Base-by-base conservation (phyloP, 1,140 invertebrate species). In the Cardiocondyla obscurior region DNA sequence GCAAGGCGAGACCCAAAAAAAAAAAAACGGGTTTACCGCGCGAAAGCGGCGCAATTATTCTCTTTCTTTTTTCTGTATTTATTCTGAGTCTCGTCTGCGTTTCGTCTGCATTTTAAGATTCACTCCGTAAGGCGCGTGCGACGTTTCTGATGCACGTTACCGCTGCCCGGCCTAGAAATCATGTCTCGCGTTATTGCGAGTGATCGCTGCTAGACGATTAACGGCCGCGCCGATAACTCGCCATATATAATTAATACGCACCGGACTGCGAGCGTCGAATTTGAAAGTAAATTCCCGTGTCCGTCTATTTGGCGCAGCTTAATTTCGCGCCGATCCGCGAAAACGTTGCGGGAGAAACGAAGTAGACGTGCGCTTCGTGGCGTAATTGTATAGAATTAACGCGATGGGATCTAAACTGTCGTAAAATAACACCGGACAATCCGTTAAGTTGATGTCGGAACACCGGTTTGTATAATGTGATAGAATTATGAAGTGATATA, bases 1-100 rank as follows among this genome's bases (percentile, higher is more conserved):
- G 73, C 62, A 69, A 85, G 73, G 60, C 57, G 76, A 64, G 77
- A 58, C 49, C n/a, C n/a, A 8, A 42, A 36, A 36, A 46, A 87
- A 8, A 42, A 36, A 36, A 46, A 87, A 65, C 55, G 82, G 62
- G 69, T 81, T 81, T 62, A 55, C 51, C 55, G 51, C 72, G n/a
- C n/a, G n/a, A n/a, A n/a, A n/a, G 16, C 60, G 74, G 76, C 86
- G 85, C 88, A 89, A 87, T 88, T 85, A 90, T 44, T 44, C n/a
- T 55, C 5, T 39, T 30, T 36, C 33, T 10, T 25, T 49, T 22
- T 58, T 33, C 22, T 39, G 2, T n/a, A n/a, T n/a, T n/a, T n/a
- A n/a, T n/a, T n/a, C n/a, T n/a, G n/a, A n/a, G n/a, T n/a, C n/a
- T n/a, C n/a, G n/a, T n/a, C n/a, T n/a, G n/a, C n/a, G n/a, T n/a